Conservation (phyloP, 2,888 invertebrate genomes). For the Allygus modestus region DNA sequence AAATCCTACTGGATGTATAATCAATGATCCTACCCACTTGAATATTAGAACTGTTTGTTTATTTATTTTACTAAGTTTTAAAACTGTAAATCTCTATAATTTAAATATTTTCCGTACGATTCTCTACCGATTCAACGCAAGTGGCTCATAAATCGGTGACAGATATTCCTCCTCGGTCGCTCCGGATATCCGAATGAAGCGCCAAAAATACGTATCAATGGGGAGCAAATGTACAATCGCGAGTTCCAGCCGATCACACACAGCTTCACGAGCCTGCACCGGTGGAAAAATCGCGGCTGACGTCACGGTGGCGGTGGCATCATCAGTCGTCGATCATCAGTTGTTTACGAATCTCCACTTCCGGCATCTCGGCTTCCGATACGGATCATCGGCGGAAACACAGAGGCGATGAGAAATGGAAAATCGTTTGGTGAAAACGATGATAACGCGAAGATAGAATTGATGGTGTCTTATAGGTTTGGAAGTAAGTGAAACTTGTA, state of each 20-base stretch:
- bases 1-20: too few relatives aligned
- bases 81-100: too few relatives aligned
- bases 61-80: too few relatives aligned
- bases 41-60: too few relatives aligned
- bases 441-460: not conserved
- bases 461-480: not conserved
- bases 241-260: not conserved
- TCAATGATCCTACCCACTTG: too few relatives aligned
- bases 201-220: not conserved
- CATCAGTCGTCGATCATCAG: slow-evolving; percentile 20
- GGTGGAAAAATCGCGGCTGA: not conserved
- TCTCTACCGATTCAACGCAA: too few relatives aligned
- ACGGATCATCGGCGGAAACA: slow-evolving; percentile 25
- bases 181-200: not conserved
- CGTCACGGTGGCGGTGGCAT: not conserved
- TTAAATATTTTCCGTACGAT: too few relatives aligned
- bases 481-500: too few relatives aligned
- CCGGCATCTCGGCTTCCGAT: slow-evolving; percentile 14
- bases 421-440: slow-evolving; percentile 5
- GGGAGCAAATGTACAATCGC: slow-evolving; percentile 2
- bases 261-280: not conserved
- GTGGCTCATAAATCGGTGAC: not conserved
- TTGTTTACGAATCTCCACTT: slow-evolving; percentile 14
- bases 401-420: slow-evolving; percentile 15
- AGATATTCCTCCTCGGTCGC: not conserved